Conservation (phyloP, 2,113 vertebrate genomes). For the Clinocottus analis region DNA sequence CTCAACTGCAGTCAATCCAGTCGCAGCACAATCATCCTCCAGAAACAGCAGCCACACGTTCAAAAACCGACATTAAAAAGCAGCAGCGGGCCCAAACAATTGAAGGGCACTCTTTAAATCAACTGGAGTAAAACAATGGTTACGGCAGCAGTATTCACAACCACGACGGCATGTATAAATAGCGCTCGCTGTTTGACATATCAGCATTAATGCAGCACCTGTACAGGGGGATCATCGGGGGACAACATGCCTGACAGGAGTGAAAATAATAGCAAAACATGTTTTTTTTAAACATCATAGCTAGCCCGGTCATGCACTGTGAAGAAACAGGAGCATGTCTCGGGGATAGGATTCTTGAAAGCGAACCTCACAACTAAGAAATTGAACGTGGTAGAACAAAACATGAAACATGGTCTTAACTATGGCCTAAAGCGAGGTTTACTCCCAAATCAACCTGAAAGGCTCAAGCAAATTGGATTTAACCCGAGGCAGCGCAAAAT, state of each 20-base stretch:
- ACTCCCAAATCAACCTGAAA: slow-evolving; percentile 31
- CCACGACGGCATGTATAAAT: neutral
- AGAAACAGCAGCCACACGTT: neutral
- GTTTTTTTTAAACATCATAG: neutral
- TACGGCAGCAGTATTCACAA: neutral
- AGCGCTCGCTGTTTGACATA: neutral
- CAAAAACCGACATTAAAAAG: neutral
- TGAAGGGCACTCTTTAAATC: neutral
- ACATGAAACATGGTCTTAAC: slow-evolving; percentile 27
- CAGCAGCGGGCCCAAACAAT: neutral
- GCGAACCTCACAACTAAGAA: slow-evolving; percentile 4
- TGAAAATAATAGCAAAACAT: slow-evolving; percentile 1
- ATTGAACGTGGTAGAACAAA: neutral
- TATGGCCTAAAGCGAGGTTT: slow-evolving; percentile 31
- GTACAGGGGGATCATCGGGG: neutral
- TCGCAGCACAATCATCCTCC: neutral
- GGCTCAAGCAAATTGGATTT: slow-evolving; percentile 55
- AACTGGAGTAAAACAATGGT: neutral
- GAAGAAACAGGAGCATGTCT: slow-evolving; percentile 4
- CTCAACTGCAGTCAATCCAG: neutral
- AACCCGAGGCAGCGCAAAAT: slow-evolving; percentile 47
- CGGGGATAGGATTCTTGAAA: slow-evolving; percentile 1
- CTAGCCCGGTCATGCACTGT: neutral
- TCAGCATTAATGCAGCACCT: neutral
- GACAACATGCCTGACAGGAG: neutral